Percentiles rank a stretch among this genome's conserved stretches.
Evolutionary conservation across 1,140 invertebrate species (phyloP).

Genomic region (Babylonia areolata): DNA sequence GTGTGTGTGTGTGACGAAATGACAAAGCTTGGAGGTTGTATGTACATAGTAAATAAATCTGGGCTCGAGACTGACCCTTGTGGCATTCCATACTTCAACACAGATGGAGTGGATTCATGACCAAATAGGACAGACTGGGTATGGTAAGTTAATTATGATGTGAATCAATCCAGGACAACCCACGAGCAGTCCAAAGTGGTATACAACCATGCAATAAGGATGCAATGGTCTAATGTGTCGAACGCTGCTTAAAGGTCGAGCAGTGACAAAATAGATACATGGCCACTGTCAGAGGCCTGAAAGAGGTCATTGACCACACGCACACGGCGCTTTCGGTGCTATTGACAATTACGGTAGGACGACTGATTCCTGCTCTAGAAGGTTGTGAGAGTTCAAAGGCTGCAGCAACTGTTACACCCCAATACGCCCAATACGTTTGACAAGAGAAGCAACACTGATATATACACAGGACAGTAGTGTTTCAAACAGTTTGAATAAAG

Average conservation of each 20-base stretch:
- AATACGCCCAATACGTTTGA: background rate
- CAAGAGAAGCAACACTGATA: background rate
- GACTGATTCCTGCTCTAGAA: background rate
- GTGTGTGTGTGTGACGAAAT: too few species aligned
- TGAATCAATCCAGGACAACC: background rate
- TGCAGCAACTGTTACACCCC: background rate
- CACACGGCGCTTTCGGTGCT: conserved; percentile 7
- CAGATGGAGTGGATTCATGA: background rate
- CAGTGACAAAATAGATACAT: background rate
- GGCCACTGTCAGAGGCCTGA: background rate
- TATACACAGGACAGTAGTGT: conserved; percentile 5
- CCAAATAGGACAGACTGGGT: background rate
- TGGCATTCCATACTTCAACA: background rate
- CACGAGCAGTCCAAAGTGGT: background rate
- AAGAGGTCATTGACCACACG: conserved; percentile 6
- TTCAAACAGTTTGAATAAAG: background rate
- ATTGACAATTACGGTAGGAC: background rate
- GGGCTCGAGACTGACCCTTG: background rate
- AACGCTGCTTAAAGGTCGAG: background rate
- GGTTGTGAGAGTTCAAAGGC: background rate
- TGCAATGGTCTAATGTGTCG: background rate
- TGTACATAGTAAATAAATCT: background rate
- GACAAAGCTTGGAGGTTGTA: background rate
- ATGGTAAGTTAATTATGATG: background rate
- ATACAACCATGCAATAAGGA: background rate